Evolutionary conservation across 2,888 invertebrate species (phyloP), one percentile per base, ranked within the genome.

Genomic region (Sepioteuthis lessoniana): DNA sequence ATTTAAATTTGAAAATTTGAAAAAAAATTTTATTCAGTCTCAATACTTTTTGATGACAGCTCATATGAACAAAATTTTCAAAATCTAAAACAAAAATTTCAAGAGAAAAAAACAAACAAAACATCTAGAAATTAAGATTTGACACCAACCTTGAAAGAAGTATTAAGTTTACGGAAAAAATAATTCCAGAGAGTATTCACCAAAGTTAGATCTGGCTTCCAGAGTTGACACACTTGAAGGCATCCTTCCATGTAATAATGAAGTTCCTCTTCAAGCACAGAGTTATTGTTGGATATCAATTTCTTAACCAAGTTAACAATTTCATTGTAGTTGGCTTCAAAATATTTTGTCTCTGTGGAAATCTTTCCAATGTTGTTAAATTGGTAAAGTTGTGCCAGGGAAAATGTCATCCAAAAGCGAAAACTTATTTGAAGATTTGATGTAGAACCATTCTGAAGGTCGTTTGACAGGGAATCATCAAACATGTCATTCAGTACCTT

Each of bases 161-260:
- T 92, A 31, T 92, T 96, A 95, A 96, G 94, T 94, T 95, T 95
- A 42, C 95, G 95, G 93, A 95, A 96, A 94, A 96, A 96, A 94
- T 96, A 95, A 91, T 96, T 96, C 96, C 96, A 96, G 35, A 96
- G 94, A 19, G 95, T 94, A 31, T 95, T 95, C 16, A 96, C 93
- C 19, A 96, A 94, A n/a, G 94, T 94, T 19, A 95, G 94, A 93
- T 95, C 95, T 1, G 96, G 95, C 94, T 95, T 95, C 96, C 96
- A 96, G 35, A 95, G 93, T 19, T 93, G 93, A 4, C 95, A 94
- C 60, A 96, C 94, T 3, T 95, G 94, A n/a, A 96, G 93, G 94
- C 95, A 95, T 35, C 95, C 95, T 35, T 94, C 94, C 35, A 96
- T 94, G 93, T 96, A 95, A 93, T 94, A 94, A 31, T 96, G 94